Conservation (phyloP, 2,888 invertebrate genomes). For the Himalopsyche japonica region DNA sequence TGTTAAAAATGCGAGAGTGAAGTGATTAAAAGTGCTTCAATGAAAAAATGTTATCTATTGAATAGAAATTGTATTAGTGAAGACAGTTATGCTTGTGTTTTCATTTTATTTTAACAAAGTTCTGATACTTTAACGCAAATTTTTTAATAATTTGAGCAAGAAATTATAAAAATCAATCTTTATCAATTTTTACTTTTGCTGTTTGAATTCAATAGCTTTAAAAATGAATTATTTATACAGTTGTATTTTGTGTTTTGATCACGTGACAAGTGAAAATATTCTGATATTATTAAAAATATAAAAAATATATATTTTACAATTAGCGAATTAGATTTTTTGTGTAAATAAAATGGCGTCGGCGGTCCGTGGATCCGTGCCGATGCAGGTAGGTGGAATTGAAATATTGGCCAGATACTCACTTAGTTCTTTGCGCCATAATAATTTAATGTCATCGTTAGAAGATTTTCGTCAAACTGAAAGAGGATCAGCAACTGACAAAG, state of each 20-base stretch:
- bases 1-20: too few relatives aligned
- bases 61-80: too few relatives aligned
- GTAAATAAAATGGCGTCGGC: constrained; percentile 39
- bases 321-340: background rate
- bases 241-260: background rate
- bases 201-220: background rate
- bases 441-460: constrained; percentile 60
- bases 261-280: background rate
- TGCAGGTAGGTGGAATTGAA: constrained; percentile 56
- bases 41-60: too few relatives aligned
- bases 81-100: too few relatives aligned
- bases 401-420: constrained; percentile 56
- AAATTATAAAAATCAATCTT: too few relatives aligned
- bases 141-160: too few relatives aligned
- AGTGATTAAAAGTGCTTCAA: too few relatives aligned
- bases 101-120: too few relatives aligned
- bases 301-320: background rate
- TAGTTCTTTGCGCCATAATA: constrained; percentile 55
- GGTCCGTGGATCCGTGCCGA: constrained; percentile 55
- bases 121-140: too few relatives aligned
- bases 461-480: constrained; percentile 59
- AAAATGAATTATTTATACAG: background rate
- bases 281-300: background rate
- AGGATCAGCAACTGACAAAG: constrained; percentile 60
- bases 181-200: background rate